Base-by-base conservation (phyloP, 2,888 invertebrate species). In the Pemphredon lugubris region DNA sequence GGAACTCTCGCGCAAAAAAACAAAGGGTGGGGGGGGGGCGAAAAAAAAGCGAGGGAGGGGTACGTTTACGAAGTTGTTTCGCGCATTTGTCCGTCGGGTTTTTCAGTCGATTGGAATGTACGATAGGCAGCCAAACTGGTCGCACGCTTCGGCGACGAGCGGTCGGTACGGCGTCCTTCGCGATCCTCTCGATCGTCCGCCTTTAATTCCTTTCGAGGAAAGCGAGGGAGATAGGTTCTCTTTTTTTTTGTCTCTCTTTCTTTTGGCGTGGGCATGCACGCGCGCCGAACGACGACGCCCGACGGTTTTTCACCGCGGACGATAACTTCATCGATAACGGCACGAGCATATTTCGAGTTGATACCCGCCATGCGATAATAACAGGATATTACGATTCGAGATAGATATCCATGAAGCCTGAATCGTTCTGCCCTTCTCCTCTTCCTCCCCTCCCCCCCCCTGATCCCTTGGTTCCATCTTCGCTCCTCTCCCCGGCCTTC, bases 301-400 rank as follows among this genome's bases (percentile, higher is more conserved):
- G 55, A 30, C 47, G 42, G 48, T 58, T 71, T 74, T 58, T 61
- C 69, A 59, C 58, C 40, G 54, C 30, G 55, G 26, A 40, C 64
- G 71, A 67, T 63, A 74, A 67, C 50, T 74, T 74, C 61, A 67
- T 75, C 66, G 67, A 59, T 64, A 57, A 63, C 55, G 39, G 26
- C 16, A 26, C 34, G 32, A 44, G 54, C 58, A 50, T 73, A 75
- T 73, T 67, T 67, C 55, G 50, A 40, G 13, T 23, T 30, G 76
- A 67, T 71, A 70, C 37, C 54, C 69, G 72, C 73, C 77, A 77
- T 76, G 71, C 78, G 79, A 79, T 83, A 83, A 85, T 81, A 81
- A 79, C 81, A 79, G 78, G 77, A 84, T 75, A 80, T 83, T 81
- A 79, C 80, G 82, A 81, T 82, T 81, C 73, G 77, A 76, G 76